A percentile compares a stretch with the other conserved stretches of the same genome.
These are phyloP conservation scores for Sphaerophoria taeniata DNA, from an alignment of 2,888 invertebrate genomes.

Conservation along the genomic window DNA sequence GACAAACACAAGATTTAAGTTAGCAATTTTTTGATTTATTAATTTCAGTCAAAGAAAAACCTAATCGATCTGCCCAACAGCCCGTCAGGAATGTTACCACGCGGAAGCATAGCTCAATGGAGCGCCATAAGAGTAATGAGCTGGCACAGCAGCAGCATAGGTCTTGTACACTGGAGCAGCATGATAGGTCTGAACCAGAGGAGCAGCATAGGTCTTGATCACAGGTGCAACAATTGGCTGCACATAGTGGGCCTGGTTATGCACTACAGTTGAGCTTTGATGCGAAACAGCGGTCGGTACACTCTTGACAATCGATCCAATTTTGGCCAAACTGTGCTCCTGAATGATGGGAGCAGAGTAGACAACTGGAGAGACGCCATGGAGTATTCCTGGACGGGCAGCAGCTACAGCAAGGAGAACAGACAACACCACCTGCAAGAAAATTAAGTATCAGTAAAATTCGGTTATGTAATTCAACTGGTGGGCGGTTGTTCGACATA, in stretches of 20 bases:
- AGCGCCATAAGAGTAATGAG: constrained; percentile 60
- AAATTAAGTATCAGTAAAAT: constrained; percentile 4
- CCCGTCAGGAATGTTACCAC: constrained; percentile 40
- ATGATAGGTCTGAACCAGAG: constrained; percentile 40
- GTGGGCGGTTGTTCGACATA: constrained; percentile 77
- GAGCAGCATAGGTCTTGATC: constrained; percentile 76
- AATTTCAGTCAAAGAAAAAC: constrained; percentile 34
- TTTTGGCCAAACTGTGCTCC: constrained; percentile 78
- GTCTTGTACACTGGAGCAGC: constrained; percentile 42
- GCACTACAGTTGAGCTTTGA: constrained; percentile 84
- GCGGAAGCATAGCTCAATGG: constrained; percentile 48
- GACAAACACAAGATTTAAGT: no score
- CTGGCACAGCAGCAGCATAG: constrained; percentile 56
- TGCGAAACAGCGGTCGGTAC: constrained; percentile 83
- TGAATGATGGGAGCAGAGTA: constrained; percentile 79
- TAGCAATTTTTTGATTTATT: neutral
- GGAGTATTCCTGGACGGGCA: constrained; percentile 78
- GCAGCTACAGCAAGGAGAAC: constrained; percentile 79
- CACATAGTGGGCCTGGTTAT: constrained; percentile 80
- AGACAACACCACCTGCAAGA: constrained; percentile 79
- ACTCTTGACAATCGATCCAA: constrained; percentile 79
- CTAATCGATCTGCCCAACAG: constrained; percentile 28
- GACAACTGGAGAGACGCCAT: constrained; percentile 74
- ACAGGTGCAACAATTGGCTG: constrained; percentile 78
- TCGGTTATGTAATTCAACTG: constrained; percentile 5